A percentile compares a stretch with the other conserved stretches of the same genome.
Evolutionary conservation across 2,113 vertebrate species (phyloP).

Genomic region (Amia ocellicauda): DNA sequence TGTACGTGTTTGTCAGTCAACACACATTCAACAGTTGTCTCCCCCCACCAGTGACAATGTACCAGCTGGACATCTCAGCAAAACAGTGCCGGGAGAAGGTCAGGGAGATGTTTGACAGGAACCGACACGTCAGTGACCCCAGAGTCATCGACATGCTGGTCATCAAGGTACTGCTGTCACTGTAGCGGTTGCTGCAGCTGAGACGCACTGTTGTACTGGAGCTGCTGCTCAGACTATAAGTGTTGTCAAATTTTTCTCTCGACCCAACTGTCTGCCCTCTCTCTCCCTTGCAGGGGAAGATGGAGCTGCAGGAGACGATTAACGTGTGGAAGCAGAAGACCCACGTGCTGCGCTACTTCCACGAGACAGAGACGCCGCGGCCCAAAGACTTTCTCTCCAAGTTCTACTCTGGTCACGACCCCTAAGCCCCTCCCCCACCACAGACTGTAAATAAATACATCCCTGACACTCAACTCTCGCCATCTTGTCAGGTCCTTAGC

Average conservation of each 20-base stretch:
- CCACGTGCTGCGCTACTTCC: conserved; percentile 91
- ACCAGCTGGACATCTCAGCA: conserved; percentile 81
- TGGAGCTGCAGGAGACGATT: conserved; percentile 93
- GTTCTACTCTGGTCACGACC: conserved; percentile 84
- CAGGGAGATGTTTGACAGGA: conserved; percentile 86
- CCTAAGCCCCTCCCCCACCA: conserved; percentile 57
- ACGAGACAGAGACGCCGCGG: conserved; percentile 70
- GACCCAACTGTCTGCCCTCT: not conserved
- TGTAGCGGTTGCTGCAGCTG: too few relatives aligned
- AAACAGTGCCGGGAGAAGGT: conserved; percentile 84
- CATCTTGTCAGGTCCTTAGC: not conserved
- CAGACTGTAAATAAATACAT: not conserved
- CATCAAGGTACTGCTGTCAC: conserved; percentile 78
- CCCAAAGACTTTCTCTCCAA: conserved; percentile 87
- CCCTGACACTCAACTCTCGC: conserved; percentile 16
- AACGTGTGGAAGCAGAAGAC: conserved; percentile 93
- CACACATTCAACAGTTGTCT: not conserved
- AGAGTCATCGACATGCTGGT: conserved; percentile 89
- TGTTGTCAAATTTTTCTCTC: too few relatives aligned
- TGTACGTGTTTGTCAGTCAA: too few relatives aligned
- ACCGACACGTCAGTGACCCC: conserved; percentile 80
- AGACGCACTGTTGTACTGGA: too few relatives aligned
- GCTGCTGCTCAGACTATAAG: too few relatives aligned
- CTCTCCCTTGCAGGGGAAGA: conserved; percentile 74
- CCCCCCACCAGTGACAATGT: conserved; percentile 65